A percentile compares a stretch with the other conserved stretches of the same genome.
Evolutionary conservation across 1,140 invertebrate species (phyloP).

Genomic region (Vanessa tameamea): DNA sequence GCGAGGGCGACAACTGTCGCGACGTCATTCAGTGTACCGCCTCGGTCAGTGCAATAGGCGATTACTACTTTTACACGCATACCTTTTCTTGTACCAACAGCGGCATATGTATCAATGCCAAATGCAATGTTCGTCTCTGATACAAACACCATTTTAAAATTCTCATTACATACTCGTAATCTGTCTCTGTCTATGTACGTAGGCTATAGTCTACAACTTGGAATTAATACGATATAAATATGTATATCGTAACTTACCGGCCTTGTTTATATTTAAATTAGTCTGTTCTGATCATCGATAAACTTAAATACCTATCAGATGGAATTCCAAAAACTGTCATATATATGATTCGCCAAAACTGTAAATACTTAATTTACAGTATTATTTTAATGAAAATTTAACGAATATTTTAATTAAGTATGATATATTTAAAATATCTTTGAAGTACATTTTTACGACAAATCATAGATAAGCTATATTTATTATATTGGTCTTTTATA

Average conservation of each 20-base stretch:
- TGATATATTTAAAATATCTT: too few relatives aligned
- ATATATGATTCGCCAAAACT: neutral
- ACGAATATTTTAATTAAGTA: too few relatives aligned
- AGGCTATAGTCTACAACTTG: constrained; percentile 22
- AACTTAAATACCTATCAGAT: neutral
- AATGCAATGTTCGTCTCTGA: constrained; percentile 10
- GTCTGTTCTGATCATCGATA: constrained; percentile 30
- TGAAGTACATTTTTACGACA: too few relatives aligned
- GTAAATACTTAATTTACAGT: neutral
- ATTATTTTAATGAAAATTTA: too few relatives aligned
- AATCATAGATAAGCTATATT: too few relatives aligned
- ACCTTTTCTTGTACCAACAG: constrained; percentile 26
- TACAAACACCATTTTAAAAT: constrained; percentile 11
- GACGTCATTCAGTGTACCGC: constrained; percentile 98
- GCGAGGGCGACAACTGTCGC: constrained; percentile 95
- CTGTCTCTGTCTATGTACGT: constrained; percentile 12
- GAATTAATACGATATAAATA: constrained; percentile 39
- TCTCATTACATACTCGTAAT: constrained; percentile 14
- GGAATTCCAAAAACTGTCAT: neutral
- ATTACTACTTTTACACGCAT: constrained; percentile 49
- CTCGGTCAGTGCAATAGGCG: constrained; percentile 83
- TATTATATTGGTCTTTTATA: too few relatives aligned
- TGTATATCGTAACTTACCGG: constrained; percentile 32
- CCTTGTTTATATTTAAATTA: constrained; percentile 40
- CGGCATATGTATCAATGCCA: constrained; percentile 29